Conservation (phyloP, 2,797 vertebrate genomes). For the Cheirogaleus major region DNA sequence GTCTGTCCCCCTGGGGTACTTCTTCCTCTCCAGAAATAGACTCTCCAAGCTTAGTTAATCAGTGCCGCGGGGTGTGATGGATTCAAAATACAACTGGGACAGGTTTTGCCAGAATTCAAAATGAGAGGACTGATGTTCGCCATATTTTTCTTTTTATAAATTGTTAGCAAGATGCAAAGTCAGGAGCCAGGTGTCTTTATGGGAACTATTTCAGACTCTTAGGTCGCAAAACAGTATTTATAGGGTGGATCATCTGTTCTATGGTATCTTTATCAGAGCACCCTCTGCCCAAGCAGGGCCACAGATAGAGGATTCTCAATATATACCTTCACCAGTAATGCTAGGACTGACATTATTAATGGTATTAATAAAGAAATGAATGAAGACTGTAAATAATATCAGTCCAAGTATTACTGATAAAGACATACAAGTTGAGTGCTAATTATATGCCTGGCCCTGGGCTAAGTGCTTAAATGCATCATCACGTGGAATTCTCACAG, state of each 20-base stretch:
- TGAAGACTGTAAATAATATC: not conserved
- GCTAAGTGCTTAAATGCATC: not conserved
- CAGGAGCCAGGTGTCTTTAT: not conserved
- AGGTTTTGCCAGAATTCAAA: slow-evolving; percentile 20
- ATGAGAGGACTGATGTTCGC: not conserved
- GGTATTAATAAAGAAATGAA: not conserved
- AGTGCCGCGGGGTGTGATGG: not conserved
- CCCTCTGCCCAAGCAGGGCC: not conserved
- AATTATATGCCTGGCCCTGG: not conserved
- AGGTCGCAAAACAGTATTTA: not conserved
- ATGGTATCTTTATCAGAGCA: not conserved
- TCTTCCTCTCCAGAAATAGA: not conserved
- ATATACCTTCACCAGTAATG: not conserved
- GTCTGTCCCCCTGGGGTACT: not conserved
- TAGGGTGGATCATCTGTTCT: not conserved
- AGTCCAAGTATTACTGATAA: not conserved
- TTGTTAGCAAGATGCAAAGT: slow-evolving; percentile 12
- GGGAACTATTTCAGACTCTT: not conserved
- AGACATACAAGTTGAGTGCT: not conserved
- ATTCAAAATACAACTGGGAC: not conserved
- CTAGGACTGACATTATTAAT: not conserved
- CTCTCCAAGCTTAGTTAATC: not conserved
- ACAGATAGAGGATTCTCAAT: not conserved
- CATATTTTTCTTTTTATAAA: not conserved
- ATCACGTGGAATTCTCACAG: not conserved